Evolutionary conservation across 2,797 vertebrate species (phyloP), one percentile per base, ranked within the genome.

Genomic region (Syncerus caffer): DNA sequence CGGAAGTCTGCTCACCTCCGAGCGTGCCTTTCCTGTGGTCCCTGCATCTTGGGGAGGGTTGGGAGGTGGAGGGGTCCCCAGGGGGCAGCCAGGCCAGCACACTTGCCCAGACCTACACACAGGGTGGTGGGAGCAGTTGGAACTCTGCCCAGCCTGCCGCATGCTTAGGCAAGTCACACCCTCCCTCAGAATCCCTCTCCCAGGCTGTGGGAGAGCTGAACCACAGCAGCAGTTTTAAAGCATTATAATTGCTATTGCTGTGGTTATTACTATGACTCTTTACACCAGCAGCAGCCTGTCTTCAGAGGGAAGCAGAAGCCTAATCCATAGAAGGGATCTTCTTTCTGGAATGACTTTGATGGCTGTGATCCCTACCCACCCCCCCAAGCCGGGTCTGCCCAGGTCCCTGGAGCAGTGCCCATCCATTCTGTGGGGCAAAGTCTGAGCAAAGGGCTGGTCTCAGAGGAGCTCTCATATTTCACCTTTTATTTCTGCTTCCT

Each of bases 1-100:
- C 6, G 15, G 93, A 29, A 76, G 45, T 27, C 89, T 79, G 38
- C n/a, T 95, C 53, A 58, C 45, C 51, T 85, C 12, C 0, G 1
- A 51, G 27, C 7, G 7, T 8, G 6, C 31, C 27, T 27, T 3
- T 90, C 34, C 38, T n/a, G 15, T 11, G 25, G 47, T 62, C 51
- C 3, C 7, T 15, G 58, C 42, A 5, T 1, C 4, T 2, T 13
- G 19, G 31, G 25, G 2, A 42, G 25, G 3, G 1, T 4, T 31
- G 6, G 2, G 12, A n/a, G 0, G 55, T 11, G 58, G 10, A 6
- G 27, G 4, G 2, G 3, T 13, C 17, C n/a, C 82, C 0, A 3
- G 45, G n/a, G 34, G 45, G 8, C 51, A 47, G 67, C 34, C 13
- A 10, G 38, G 57, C 15, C 50, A 29, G 38, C 55, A 89, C 23